A percentile compares a stretch with the other conserved stretches of the same genome.
Evolutionary conservation across 2,888 invertebrate genomes (phyloP).

Genomic region (Nezara viridula): DNA sequence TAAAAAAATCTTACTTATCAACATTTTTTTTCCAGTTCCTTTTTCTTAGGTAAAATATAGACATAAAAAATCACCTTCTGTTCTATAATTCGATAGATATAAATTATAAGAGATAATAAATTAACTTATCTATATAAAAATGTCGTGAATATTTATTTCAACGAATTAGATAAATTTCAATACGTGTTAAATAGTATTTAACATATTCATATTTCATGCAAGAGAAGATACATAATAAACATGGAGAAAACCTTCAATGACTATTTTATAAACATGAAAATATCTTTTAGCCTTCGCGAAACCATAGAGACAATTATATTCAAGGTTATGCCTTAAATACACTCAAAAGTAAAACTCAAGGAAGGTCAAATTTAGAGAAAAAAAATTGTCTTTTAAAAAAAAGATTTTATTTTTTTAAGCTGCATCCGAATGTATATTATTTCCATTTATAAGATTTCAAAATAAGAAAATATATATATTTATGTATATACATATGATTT

Average conservation of each 20-base stretch:
- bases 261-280: background rate
- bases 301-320: background rate
- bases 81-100: background rate
- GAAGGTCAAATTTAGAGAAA: background rate
- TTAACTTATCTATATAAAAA: background rate
- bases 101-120: background rate
- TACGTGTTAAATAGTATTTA: background rate
- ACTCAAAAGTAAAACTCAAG: background rate
- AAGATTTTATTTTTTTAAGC: too few species aligned
- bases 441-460: background rate
- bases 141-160: background rate
- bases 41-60: too few species aligned
- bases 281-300: constrained; percentile 1
- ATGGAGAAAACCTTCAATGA: constrained; percentile 3
- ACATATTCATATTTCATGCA: background rate
- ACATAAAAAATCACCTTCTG: too few species aligned
- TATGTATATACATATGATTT: too few species aligned
- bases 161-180: background rate
- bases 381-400: background rate
- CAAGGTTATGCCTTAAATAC: background rate
- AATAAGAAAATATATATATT: too few species aligned
- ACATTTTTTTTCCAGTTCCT: too few species aligned
- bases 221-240: background rate
- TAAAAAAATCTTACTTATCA: background rate
- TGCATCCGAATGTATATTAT: background rate